These are phyloP conservation scores for Scaptomyza cyrtandrae DNA, from an alignment of 2,888 invertebrate genomes.

Conservation along the genomic window DNA sequence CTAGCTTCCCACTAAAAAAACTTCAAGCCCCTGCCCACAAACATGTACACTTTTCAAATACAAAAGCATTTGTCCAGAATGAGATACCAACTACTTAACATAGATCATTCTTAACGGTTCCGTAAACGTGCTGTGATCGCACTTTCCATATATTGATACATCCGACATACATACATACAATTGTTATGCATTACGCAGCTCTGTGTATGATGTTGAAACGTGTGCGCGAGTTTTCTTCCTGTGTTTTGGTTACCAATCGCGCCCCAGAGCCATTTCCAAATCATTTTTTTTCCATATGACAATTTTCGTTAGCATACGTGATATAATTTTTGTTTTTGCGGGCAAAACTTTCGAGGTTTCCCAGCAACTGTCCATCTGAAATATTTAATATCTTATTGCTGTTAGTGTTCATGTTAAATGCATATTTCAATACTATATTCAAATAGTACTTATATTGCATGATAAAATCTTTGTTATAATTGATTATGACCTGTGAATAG, in stretches of 20 bases:
- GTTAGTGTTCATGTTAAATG: not conserved
- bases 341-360: slow-evolving; percentile 20
- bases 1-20: slow-evolving; percentile 28
- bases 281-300: slow-evolving; percentile 28
- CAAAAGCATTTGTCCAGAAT: slow-evolving; percentile 37
- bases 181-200: slow-evolving; percentile 70
- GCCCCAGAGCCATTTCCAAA: slow-evolving; percentile 69
- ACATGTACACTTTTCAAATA: slow-evolving; percentile 23
- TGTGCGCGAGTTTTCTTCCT: slow-evolving; percentile 64
- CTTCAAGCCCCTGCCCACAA: slow-evolving; percentile 20
- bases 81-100: slow-evolving; percentile 13
- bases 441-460: not conserved
- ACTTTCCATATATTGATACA: slow-evolving; percentile 41
- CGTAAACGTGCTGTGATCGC: slow-evolving; percentile 58
- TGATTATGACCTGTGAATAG: not conserved
- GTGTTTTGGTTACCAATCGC: slow-evolving; percentile 66
- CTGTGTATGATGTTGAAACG: slow-evolving; percentile 44
- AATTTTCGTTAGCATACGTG: slow-evolving; percentile 52
- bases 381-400: slow-evolving; percentile 3
- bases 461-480: not conserved
- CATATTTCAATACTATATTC: not conserved
- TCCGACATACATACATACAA: not conserved
- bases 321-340: slow-evolving; percentile 32
- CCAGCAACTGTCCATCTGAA: slow-evolving; percentile 4
- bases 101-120: slow-evolving; percentile 65